Percentiles rank a stretch among this genome's conserved stretches.
Conservation (phyloP, 2,113 vertebrate genomes). For the Hippocampus barbouri region DNA sequence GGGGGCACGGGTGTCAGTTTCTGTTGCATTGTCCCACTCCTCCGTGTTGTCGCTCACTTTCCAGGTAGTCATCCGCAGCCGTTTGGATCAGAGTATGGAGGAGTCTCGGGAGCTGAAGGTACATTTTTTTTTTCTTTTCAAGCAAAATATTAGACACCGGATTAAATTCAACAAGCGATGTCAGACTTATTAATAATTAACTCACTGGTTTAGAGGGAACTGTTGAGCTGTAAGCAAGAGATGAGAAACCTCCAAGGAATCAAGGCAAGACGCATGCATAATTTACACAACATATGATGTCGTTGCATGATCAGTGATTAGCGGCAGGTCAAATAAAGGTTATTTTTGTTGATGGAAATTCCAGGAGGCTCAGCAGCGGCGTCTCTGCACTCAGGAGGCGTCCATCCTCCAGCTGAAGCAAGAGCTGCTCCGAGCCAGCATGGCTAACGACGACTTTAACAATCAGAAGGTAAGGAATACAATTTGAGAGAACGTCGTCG, state of each 20-base stretch:
- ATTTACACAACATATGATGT: neutral
- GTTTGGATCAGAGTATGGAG: conserved; percentile 92
- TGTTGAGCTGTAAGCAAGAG: conserved; percentile 89
- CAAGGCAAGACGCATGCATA: conserved; percentile 76
- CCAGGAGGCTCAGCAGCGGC: conserved; percentile 92
- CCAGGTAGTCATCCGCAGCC: conserved; percentile 86
- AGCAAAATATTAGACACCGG: neutral
- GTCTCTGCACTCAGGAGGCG: conserved; percentile 84
- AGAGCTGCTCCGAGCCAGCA: conserved; percentile 84
- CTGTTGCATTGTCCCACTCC: conserved; percentile 34
- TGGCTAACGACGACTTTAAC: conserved; percentile 87
- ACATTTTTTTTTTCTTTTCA: conserved; percentile 6
- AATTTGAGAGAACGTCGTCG: neutral
- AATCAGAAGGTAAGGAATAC: conserved; percentile 79
- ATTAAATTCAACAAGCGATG: neutral
- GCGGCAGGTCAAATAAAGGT: neutral
- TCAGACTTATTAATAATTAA: conserved; percentile 24
- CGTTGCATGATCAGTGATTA: neutral
- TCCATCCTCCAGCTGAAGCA: conserved; percentile 93
- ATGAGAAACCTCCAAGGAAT: conserved; percentile 87
- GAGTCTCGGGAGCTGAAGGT: conserved; percentile 93
- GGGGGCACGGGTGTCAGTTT: conserved; percentile 57
- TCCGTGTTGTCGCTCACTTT: conserved; percentile 14
- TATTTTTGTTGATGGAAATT: neutral
- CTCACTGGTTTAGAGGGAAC: conserved; percentile 79